Evolutionary conservation across 2,113 vertebrate species (phyloP).

Genomic region (Hydrolagus affinis): DNA sequence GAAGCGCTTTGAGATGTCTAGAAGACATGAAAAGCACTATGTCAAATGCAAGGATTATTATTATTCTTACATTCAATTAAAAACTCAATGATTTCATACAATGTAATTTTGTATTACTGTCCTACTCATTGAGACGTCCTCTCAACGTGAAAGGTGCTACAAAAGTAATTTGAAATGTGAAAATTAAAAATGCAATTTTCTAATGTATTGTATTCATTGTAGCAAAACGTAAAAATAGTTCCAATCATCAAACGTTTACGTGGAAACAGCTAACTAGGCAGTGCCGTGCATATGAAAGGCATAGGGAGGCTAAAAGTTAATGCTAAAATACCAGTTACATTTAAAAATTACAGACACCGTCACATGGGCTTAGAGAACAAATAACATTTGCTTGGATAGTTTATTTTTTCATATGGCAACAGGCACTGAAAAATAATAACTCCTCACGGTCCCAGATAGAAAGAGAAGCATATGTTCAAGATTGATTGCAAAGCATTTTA

Average conservation of each 20-base stretch:
- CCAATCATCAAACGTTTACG: neutral
- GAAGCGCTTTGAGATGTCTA: too few species aligned
- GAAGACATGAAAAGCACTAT: too few species aligned
- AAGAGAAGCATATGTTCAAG: conserved; percentile 13
- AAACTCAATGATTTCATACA: too few species aligned
- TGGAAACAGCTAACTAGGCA: neutral
- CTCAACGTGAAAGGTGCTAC: too few species aligned
- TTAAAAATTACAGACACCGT: neutral
- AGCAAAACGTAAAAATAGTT: neutral
- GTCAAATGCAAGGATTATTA: too few species aligned
- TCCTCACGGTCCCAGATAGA: neutral
- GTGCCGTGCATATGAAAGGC: neutral
- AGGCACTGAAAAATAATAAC: neutral
- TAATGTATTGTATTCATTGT: too few species aligned
- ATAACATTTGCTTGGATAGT: neutral
- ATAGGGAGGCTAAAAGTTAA: neutral
- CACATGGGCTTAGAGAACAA: neutral
- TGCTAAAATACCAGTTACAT: neutral
- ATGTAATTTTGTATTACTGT: too few species aligned
- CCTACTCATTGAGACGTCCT: too few species aligned
- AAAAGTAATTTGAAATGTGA: too few species aligned
- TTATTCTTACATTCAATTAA: too few species aligned
- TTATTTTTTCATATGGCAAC: conserved; percentile 3
- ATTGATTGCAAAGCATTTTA: neutral
- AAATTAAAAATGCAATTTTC: too few species aligned